Conservation (phyloP, 2,888 invertebrate species). For the Sarcophaga rosellei region DNA sequence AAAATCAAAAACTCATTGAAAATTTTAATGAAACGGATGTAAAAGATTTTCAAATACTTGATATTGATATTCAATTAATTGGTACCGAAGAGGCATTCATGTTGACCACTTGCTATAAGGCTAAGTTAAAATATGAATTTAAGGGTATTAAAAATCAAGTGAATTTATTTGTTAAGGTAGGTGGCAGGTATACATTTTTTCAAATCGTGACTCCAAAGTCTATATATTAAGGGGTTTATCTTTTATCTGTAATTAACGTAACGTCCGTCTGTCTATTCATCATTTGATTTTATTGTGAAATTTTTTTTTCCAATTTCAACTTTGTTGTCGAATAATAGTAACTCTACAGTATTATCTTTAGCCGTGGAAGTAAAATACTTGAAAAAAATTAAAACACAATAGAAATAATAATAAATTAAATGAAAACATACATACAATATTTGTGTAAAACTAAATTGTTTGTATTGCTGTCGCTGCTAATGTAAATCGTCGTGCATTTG, state of each 20-base stretch:
- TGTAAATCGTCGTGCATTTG: neutral
- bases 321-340: neutral
- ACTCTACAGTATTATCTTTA: neutral
- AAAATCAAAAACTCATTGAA: slow-evolving; percentile 69
- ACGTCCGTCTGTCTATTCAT: neutral
- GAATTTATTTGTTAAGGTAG: slow-evolving; percentile 77
- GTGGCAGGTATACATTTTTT: neutral
- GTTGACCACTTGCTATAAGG: slow-evolving; percentile 77
- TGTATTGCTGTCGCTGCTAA: neutral
- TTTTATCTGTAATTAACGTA: neutral
- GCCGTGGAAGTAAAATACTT: neutral
- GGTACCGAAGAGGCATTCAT: slow-evolving; percentile 76
- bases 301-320: too few relatives aligned
- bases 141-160: slow-evolving; percentile 59
- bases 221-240: neutral
- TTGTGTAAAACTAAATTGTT: neutral
- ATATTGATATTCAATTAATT: slow-evolving; percentile 72
- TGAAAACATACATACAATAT: neutral
- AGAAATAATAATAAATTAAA: neutral
- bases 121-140: slow-evolving; percentile 72
- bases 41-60: slow-evolving; percentile 68
- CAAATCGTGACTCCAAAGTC: too few relatives aligned
- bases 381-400: too few relatives aligned
- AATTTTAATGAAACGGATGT: slow-evolving; percentile 11
- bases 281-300: too few relatives aligned